phyloP scores from a whole-genome alignment of 2,113 vertebrate species.

The Lepus europaeus region DNA sequence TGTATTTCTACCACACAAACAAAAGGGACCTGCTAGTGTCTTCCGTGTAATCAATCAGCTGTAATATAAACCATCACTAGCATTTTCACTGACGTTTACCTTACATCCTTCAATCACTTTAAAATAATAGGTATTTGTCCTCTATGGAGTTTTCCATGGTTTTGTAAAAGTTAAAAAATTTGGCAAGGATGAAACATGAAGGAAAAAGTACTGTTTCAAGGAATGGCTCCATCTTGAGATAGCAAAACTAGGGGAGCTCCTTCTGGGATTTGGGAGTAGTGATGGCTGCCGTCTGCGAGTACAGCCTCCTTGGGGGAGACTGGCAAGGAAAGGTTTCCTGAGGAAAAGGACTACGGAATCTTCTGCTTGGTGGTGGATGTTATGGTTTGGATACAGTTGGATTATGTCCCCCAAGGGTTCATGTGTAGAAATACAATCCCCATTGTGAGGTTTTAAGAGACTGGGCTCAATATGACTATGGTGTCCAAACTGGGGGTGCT shows the following conservation, averaged over 20 bases:
- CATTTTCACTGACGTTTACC: background rate
- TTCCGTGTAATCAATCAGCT: background rate
- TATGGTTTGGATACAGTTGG: no score
- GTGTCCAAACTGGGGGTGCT: no score
- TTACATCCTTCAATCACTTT: background rate
- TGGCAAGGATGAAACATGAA: background rate
- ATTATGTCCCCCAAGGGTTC: no score
- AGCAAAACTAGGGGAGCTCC: rapidly evolving
- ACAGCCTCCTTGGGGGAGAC: background rate
- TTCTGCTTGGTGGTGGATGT: background rate
- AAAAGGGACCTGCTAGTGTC: background rate
- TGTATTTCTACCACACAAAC: conserved; percentile 18
- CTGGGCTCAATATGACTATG: no score
- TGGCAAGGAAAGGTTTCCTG: background rate
- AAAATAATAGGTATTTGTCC: background rate
- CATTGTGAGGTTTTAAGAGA: no score
- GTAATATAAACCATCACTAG: background rate
- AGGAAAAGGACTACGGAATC: background rate
- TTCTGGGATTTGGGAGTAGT: background rate
- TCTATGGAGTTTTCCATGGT: background rate
- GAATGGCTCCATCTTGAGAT: background rate
- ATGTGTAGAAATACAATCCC: no score
- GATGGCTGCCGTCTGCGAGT: background rate
- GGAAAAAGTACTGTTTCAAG: background rate
- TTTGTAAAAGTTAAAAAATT: background rate